These are phyloP conservation scores for Aythya baeri DNA, from an alignment of 2,113 vertebrate genomes.

Conservation along the genomic window DNA sequence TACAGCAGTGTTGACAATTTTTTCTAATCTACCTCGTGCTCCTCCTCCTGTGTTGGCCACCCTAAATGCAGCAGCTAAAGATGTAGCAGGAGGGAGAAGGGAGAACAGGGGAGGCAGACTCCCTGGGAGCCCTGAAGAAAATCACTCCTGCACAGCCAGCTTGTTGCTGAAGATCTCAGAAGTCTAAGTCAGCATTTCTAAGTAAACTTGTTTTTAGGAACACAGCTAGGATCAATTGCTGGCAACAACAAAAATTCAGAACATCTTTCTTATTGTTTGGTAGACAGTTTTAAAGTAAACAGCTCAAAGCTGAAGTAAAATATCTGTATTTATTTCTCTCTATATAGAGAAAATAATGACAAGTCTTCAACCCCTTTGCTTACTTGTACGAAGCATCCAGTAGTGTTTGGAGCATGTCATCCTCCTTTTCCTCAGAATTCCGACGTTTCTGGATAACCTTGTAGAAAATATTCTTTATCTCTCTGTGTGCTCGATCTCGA, in stretches of 20 bases:
- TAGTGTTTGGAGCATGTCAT: slow-evolving; percentile 96
- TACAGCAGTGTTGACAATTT: not conserved
- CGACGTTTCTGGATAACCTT: slow-evolving; percentile 92
- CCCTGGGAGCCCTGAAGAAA: not conserved
- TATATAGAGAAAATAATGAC: not conserved
- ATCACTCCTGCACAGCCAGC: not conserved
- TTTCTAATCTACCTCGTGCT: not conserved
- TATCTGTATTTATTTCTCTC: not conserved
- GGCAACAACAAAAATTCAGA: not conserved
- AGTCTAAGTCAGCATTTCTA: not conserved
- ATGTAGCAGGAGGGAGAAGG: not conserved
- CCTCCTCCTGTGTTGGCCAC: not conserved
- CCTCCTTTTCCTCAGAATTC: slow-evolving; percentile 79
- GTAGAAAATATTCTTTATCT: slow-evolving; percentile 94
- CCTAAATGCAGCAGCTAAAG: not conserved
- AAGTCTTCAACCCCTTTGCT: slow-evolving; percentile 6
- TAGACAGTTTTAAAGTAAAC: not conserved
- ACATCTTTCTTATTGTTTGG: not conserved
- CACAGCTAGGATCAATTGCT: not conserved
- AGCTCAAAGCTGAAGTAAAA: not conserved
- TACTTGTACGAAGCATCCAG: slow-evolving; percentile 96
- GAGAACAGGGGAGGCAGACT: not conserved
- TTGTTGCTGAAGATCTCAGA: not conserved
- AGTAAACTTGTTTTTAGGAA: not conserved
- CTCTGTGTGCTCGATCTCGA: slow-evolving; percentile 89